Percentiles rank a stretch among this genome's conserved stretches.
Conservation (phyloP, 2,113 vertebrate genomes). For the Lophochroa leadbeateri region DNA sequence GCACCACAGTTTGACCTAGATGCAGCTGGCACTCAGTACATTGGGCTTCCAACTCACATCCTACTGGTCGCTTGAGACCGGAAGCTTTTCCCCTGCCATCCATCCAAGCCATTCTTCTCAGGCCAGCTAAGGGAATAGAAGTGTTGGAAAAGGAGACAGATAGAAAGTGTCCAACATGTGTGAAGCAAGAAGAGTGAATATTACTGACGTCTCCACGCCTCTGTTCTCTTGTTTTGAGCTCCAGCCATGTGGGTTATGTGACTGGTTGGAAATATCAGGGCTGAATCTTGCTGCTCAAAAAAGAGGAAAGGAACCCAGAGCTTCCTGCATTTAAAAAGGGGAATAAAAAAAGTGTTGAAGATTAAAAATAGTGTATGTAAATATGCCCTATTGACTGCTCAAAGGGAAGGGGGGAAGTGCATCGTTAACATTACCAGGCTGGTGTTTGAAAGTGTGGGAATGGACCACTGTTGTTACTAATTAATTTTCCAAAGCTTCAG, state of each 20-base stretch:
- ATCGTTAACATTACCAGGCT: slow-evolving; percentile 52
- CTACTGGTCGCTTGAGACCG: not conserved
- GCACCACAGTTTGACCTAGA: not conserved
- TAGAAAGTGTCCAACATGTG: not conserved
- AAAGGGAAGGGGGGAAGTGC: slow-evolving; percentile 39
- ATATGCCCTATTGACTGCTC: slow-evolving; percentile 52
- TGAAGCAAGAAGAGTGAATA: not conserved
- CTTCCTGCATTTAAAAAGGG: not conserved
- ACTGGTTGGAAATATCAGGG: not conserved
- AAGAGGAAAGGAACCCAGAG: slow-evolving; percentile 4
- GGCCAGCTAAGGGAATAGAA: not conserved
- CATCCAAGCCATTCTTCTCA: not conserved
- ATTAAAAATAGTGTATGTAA: slow-evolving; percentile 66
- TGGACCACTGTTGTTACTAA: slow-evolving; percentile 72
- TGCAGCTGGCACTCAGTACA: not conserved
- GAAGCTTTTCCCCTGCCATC: not conserved
- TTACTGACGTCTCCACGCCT: not conserved
- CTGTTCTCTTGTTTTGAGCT: not conserved
- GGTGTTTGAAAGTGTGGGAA: slow-evolving; percentile 73
- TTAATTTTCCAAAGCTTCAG: slow-evolving; percentile 74
- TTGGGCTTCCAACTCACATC: not conserved
- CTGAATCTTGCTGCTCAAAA: not conserved
- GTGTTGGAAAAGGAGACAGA: not conserved
- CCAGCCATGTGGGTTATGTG: not conserved
- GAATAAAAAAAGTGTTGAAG: not conserved